Evolutionary conservation across 2,797 vertebrate species (phyloP).

Genomic region (Peromyscus attwateri): DNA sequence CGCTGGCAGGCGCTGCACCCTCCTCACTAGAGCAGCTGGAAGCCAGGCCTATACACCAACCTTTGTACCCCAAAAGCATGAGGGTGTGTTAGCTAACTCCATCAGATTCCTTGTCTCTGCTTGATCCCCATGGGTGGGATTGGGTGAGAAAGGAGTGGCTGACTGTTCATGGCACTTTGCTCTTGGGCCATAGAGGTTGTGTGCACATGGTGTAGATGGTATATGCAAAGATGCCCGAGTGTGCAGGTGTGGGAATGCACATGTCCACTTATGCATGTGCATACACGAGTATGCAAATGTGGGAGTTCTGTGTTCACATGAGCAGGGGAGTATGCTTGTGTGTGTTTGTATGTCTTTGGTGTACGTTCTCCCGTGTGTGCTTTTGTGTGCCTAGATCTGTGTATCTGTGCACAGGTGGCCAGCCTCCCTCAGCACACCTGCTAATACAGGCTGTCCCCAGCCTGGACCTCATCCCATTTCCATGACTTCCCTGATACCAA

Average conservation of each 20-base stretch:
- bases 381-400: neutral
- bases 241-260: neutral
- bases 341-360: neutral
- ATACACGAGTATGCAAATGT: neutral
- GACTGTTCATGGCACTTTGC: neutral
- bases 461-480: neutral
- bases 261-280: neutral
- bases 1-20: no score
- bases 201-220: neutral
- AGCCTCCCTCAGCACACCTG: neutral
- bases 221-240: neutral
- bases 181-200: neutral
- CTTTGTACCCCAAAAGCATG: neutral
- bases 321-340: neutral
- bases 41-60: neutral
- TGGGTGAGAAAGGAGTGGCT: neutral
- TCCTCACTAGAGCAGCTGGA: neutral
- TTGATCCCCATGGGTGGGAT: slow-evolving; percentile 68
- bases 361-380: neutral
- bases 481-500: neutral
- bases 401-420: neutral
- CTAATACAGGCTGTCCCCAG: neutral
- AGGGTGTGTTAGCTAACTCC: neutral
- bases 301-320: neutral
- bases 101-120: slow-evolving; percentile 29